Conservation (phyloP, 2,888 invertebrate genomes). For the Parapristionchus giblindavisi region DNA sequence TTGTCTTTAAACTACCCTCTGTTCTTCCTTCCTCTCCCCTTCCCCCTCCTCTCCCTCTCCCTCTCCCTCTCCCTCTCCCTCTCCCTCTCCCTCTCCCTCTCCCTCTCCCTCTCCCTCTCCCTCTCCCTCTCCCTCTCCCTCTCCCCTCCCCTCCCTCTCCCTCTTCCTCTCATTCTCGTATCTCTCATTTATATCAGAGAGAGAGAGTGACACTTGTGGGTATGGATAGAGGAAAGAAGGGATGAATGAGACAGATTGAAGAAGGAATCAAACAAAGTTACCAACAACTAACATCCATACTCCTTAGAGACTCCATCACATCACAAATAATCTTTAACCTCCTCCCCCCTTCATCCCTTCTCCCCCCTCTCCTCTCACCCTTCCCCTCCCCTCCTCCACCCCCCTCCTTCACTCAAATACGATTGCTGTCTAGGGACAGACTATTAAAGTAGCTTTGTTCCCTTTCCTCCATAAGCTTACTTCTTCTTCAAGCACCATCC, state of each 20-base stretch:
- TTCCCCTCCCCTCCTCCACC: neutral
- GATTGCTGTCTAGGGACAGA: neutral
- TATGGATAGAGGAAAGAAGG: neutral
- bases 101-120: neutral
- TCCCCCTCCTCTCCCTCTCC: neutral
- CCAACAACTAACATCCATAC: too few species aligned
- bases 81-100: neutral
- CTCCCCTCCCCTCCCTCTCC: neutral
- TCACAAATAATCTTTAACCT: neutral
- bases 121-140: neutral
- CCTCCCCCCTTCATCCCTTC: conserved; percentile 6
- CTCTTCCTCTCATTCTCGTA: conserved; percentile 9
- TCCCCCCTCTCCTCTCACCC: neutral
- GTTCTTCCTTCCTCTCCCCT: neutral
- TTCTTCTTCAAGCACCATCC: too few species aligned
- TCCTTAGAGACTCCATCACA: too few species aligned
- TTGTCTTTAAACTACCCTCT: too few species aligned
- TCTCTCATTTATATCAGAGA: neutral
- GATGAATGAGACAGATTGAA: too few species aligned
- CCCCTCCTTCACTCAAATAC: neutral
- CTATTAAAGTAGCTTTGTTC: too few species aligned
- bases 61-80: neutral
- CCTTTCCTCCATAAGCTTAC: too few species aligned
- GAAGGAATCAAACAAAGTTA: too few species aligned
- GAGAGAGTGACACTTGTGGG: neutral